A percentile compares a stretch with the other conserved stretches of the same genome.
Conservation (phyloP, 2,113 vertebrate genomes). For the Arenaria interpres region DNA sequence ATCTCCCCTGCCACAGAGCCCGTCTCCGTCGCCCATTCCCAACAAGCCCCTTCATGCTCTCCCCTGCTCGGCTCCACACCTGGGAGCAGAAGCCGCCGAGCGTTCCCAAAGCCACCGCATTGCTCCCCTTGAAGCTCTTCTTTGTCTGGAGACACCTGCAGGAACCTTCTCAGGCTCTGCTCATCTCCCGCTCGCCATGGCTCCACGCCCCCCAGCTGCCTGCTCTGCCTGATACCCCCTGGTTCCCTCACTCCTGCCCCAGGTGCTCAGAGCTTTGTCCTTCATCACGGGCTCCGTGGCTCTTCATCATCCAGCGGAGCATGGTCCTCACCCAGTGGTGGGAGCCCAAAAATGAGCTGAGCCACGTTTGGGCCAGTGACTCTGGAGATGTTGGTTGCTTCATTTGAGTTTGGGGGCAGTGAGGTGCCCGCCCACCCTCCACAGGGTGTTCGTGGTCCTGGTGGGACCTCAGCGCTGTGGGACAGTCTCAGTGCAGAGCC, state of each 20-base stretch:
- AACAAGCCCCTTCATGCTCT: background rate
- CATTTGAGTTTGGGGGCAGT: background rate
- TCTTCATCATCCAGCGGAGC: background rate
- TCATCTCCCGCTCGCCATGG: fast-evolving
- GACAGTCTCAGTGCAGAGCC: background rate
- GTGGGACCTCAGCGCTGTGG: fast-evolving
- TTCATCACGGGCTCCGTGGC: fast-evolving
- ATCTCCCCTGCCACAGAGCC: background rate
- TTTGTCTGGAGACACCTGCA: background rate
- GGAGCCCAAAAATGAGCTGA: background rate
- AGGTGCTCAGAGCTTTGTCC: fast-evolving
- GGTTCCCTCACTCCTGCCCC: background rate
- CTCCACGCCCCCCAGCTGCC: background rate
- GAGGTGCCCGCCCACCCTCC: fast-evolving
- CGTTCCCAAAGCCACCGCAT: fast-evolving
- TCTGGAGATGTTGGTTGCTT: background rate
- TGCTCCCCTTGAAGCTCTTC: background rate
- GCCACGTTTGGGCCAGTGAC: background rate
- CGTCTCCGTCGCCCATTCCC: fast-evolving
- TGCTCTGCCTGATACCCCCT: fast-evolving
- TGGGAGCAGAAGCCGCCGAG: background rate
- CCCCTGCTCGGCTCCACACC: background rate
- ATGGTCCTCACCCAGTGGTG: fast-evolving
- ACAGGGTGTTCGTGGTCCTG: fast-evolving
- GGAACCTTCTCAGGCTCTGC: background rate